Percentiles rank a stretch among this genome's conserved stretches.
phyloP scores from a whole-genome alignment of 1,140 invertebrate species.

The Drosophila willistoni region DNA sequence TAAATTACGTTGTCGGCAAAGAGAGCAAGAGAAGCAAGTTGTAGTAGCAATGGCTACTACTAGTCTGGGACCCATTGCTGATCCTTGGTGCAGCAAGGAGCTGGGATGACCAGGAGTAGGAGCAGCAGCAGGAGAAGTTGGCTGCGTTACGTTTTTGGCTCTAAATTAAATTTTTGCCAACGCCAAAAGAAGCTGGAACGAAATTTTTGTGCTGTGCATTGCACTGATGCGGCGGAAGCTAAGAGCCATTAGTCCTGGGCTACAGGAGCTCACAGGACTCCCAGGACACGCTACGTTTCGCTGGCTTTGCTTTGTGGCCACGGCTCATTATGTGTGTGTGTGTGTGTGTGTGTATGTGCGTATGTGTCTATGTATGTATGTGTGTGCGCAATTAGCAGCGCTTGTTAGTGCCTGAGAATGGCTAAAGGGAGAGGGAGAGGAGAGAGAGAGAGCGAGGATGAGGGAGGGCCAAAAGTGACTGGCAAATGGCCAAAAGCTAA shows the following conservation, averaged over 20 bases:
- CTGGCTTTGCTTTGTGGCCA: constrained; percentile 75
- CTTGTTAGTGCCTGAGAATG: constrained; percentile 63
- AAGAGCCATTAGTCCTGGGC: constrained; percentile 70
- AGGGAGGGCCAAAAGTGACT: constrained; percentile 1
- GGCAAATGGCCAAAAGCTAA: constrained; percentile 66
- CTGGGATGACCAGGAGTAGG: constrained; percentile 19
- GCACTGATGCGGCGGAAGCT: constrained; percentile 78
- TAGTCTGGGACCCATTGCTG: constrained; percentile 49
- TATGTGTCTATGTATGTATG: constrained; percentile 1
- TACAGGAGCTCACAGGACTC: constrained; percentile 34
- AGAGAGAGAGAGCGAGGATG: not conserved
- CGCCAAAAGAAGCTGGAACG: constrained; percentile 76
- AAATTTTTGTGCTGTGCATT: constrained; percentile 78
- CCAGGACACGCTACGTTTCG: constrained; percentile 35
- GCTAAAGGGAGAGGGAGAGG: not conserved
- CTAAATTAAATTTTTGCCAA: constrained; percentile 82
- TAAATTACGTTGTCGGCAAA: constrained; percentile 78
- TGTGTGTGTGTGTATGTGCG: constrained; percentile 13
- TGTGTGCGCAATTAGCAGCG: constrained; percentile 69
- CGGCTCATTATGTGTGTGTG: constrained; percentile 26
- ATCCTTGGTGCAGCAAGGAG: constrained; percentile 56
- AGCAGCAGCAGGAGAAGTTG: constrained; percentile 26
- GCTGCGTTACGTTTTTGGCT: constrained; percentile 73
- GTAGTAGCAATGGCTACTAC: constrained; percentile 19
- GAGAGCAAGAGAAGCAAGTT: constrained; percentile 37